Evolutionary conservation across 2,797 vertebrate species (phyloP).

Genomic region (Karalla daura): DNA sequence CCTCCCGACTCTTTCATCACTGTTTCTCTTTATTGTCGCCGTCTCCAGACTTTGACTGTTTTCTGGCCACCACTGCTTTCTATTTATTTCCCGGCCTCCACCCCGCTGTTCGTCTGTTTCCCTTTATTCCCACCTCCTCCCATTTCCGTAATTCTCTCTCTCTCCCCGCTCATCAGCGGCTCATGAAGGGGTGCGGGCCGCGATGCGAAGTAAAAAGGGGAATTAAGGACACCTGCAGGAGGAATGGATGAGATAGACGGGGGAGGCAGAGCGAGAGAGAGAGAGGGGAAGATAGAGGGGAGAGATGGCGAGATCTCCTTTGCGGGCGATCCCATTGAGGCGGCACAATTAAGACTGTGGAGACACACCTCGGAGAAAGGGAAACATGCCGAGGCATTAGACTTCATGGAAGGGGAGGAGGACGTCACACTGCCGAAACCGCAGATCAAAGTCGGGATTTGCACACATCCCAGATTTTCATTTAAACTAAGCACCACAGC

Average conservation of each 20-base stretch:
- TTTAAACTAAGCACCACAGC: slow-evolving; percentile 66
- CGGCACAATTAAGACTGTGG: slow-evolving; percentile 61
- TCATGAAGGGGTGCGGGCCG: slow-evolving; percentile 34
- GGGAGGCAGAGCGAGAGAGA: neutral
- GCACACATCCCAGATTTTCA: slow-evolving; percentile 73
- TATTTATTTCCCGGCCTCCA: slow-evolving; percentile 57
- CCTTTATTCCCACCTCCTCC: slow-evolving; percentile 45
- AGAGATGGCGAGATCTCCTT: slow-evolving; percentile 47
- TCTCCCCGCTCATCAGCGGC: slow-evolving; percentile 44
- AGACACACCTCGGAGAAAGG: slow-evolving; percentile 65
- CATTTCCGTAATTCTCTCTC: slow-evolving; percentile 58
- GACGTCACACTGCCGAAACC: slow-evolving; percentile 59
- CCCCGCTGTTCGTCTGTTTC: slow-evolving; percentile 47
- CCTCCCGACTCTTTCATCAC: slow-evolving; percentile 3
- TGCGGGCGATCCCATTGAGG: slow-evolving; percentile 50
- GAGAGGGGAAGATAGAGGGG: neutral
- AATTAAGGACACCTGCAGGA: slow-evolving; percentile 65
- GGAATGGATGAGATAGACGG: slow-evolving; percentile 38
- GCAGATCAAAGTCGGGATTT: slow-evolving; percentile 78
- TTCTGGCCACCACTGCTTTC: slow-evolving; percentile 47
- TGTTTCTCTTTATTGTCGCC: slow-evolving; percentile 13
- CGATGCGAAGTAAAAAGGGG: slow-evolving; percentile 36
- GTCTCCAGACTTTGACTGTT: slow-evolving; percentile 26
- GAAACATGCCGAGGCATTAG: slow-evolving; percentile 70
- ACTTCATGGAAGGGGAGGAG: slow-evolving; percentile 68